Evolutionary conservation across 1,140 invertebrate genomes (phyloP).

Genomic region (Leptonema lineaticorne): DNA sequence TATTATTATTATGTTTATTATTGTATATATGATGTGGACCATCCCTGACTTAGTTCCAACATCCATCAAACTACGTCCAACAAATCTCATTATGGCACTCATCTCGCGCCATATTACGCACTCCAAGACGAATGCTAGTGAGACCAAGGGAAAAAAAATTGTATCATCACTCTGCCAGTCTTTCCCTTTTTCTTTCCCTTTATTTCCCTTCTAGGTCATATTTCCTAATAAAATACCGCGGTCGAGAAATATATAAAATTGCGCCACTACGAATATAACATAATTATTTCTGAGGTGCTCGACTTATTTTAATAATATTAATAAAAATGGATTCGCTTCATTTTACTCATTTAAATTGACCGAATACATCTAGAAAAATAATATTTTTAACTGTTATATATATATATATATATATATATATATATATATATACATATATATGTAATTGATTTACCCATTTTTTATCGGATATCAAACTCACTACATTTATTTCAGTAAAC

Average conservation of each 20-base stretch:
- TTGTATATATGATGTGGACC: not conserved
- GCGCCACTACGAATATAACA: not conserved
- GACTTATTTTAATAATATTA: not conserved
- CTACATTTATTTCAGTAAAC: not conserved
- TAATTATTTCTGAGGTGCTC: not conserved
- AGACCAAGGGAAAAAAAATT: not conserved
- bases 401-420: conserved; percentile 1
- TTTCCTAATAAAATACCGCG: not conserved
- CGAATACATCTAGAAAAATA: not conserved
- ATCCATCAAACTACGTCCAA: conserved; percentile 16
- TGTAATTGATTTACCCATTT: not conserved
- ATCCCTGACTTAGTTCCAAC: not conserved
- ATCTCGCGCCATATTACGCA: not conserved
- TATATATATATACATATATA: not conserved
- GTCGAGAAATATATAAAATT: not conserved
- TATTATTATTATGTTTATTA: not conserved
- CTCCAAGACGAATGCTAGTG: not conserved
- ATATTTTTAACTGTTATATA: not conserved
- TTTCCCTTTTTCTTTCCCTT: not conserved
- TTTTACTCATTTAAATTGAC: not conserved
- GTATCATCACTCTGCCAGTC: not conserved
- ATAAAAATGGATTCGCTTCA: not conserved
- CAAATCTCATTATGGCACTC: conserved; percentile 16
- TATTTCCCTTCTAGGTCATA: too few relatives aligned
- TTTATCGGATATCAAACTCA: not conserved